These are phyloP conservation scores for Cebus imitator DNA, from an alignment of 2,113 vertebrate species.

Conservation along the genomic window DNA sequence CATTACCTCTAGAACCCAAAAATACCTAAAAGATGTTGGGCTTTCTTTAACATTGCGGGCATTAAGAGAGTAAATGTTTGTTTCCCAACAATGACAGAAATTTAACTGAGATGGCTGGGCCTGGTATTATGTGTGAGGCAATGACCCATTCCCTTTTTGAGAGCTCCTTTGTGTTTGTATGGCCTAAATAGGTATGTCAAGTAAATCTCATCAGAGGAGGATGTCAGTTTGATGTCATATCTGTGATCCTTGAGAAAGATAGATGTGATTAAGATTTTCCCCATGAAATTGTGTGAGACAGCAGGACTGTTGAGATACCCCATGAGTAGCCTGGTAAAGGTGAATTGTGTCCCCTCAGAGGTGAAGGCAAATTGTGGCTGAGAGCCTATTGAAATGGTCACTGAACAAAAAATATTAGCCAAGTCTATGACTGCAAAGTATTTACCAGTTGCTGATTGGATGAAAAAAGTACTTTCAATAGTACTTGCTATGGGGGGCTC, in stretches of 20 bases:
- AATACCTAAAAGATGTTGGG: neutral
- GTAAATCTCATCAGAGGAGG: neutral
- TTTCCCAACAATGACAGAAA: conserved; percentile 30
- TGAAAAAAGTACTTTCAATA: conserved; percentile 1
- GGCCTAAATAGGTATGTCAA: neutral
- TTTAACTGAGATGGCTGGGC: neutral
- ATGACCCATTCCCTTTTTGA: neutral
- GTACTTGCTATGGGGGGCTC: neutral
- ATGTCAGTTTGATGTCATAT: neutral
- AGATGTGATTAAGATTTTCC: neutral
- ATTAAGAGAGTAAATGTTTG: neutral
- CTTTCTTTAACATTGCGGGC: neutral
- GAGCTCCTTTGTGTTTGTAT: neutral
- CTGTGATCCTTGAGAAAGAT: neutral
- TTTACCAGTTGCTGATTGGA: conserved; percentile 4
- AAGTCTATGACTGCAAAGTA: neutral
- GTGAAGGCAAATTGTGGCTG: neutral
- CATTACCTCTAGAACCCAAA: neutral
- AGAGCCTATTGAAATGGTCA: neutral
- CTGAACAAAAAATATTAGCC: neutral
- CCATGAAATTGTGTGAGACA: neutral
- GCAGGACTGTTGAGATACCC: neutral
- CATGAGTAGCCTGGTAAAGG: neutral
- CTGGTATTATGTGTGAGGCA: neutral
- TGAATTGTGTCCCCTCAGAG: neutral